Conservation (phyloP, 1,140 invertebrate species). For the Tribolium castaneum region DNA sequence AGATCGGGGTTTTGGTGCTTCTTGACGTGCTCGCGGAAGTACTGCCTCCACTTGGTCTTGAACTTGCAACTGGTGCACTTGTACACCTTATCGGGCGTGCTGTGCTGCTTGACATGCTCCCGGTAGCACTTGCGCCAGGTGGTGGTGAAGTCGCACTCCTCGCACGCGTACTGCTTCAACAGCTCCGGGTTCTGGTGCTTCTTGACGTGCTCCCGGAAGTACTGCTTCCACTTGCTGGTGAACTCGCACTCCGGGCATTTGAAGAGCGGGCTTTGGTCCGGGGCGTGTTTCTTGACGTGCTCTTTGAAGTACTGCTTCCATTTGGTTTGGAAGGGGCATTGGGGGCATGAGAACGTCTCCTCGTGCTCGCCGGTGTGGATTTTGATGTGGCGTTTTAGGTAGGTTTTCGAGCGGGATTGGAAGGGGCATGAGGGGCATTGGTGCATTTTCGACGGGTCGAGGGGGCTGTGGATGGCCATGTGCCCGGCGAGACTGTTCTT, state of each 20-base stretch:
- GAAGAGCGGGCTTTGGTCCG: constrained; percentile 35
- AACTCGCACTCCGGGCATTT: constrained; percentile 41
- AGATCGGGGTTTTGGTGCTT: constrained; percentile 25
- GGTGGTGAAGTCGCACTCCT: constrained; percentile 40
- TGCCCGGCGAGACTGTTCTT: constrained; percentile 38
- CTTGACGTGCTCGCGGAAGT: constrained; percentile 21
- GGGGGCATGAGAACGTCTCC: neutral
- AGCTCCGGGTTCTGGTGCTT: constrained; percentile 39
- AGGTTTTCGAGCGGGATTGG: constrained; percentile 39
- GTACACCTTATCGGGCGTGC: constrained; percentile 16
- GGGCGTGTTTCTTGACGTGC: constrained; percentile 38
- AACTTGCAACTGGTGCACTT: constrained; percentile 2
- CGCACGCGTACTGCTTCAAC: constrained; percentile 32
- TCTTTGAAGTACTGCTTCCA: constrained; percentile 31
- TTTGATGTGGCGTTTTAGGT: constrained; percentile 38
- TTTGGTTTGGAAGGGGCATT: constrained; percentile 8
- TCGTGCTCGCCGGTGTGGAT: constrained; percentile 4
- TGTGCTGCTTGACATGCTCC: constrained; percentile 39
- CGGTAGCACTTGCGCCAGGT: constrained; percentile 34
- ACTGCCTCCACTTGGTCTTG: constrained; percentile 24
- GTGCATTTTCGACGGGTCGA: constrained; percentile 27
- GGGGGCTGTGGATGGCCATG: constrained; percentile 38
- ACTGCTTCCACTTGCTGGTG: constrained; percentile 36
- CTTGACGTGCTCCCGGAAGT: constrained; percentile 38
- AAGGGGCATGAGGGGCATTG: constrained; percentile 32